Base-by-base conservation (phyloP, 2,888 invertebrate species). In the Phalera bucephala region DNA sequence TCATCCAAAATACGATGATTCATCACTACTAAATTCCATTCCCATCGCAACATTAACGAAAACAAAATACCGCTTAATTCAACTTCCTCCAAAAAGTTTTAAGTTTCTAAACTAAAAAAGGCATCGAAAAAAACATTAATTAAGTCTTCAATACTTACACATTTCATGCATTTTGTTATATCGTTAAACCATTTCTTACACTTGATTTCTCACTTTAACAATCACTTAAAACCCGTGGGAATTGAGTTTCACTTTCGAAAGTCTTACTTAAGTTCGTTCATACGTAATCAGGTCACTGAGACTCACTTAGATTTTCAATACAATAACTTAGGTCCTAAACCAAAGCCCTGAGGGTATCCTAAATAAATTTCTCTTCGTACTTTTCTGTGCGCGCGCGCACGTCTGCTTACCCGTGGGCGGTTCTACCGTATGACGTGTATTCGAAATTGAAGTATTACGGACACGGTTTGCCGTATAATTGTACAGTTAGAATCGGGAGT, bases 381-480 rank as follows among this genome's bases (percentile, higher is more conserved):
- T 59, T 52, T 48, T 59, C 48, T 40, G 49, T 66, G 64, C 78
- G 72, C 74, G 39, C 52, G 73, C 84, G 82, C 88, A 83, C 87
- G 86, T 80, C 87, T 70, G 66, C 56, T 67, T 65, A 52, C 38
- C 67, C 78, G 87, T 87, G 75, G 87, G 87, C 84, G 87, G 73
- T 69, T 62, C 64, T 73, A 83, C 80, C 66, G 71, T 84, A 74
- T 87, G 86, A 88, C 87, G 87, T 79, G 85, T 74, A 73, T 67
- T 71, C 60, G 64, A 75, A 81, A 80, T 74, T 76, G 69, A 78
- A 74, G 70, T 76, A 72, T n/a, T n/a, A 71, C 40, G 60, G 70
- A 68, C 67, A 61, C 59, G 62, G 61, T 56, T 62, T 65, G 51
- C 63, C 67, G 61, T 57, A 60, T 62, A 64, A 61, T 55, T 55